These are phyloP conservation scores for Chrysomela aeneicollis DNA, from an alignment of 2,888 invertebrate genomes.

Conservation along the genomic window DNA sequence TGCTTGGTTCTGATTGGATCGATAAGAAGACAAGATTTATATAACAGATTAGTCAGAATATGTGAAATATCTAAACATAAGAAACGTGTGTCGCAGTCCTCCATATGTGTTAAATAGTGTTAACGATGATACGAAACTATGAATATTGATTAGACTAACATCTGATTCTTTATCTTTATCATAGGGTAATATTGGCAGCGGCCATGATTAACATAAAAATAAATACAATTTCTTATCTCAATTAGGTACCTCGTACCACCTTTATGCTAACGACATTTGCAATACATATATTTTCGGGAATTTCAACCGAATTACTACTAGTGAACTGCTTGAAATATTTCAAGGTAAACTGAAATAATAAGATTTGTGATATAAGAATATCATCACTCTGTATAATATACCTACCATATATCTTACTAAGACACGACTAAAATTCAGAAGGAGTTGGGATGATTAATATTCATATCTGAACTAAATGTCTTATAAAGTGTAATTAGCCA, in stretches of 20 bases:
- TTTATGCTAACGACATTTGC: neutral
- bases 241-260: neutral
- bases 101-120: constrained; percentile 44
- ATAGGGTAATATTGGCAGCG: too few relatives aligned
- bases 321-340: too few relatives aligned
- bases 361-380: neutral
- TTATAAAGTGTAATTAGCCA: too few relatives aligned
- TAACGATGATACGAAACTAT: constrained; percentile 29
- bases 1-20: neutral
- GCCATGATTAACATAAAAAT: neutral
- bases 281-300: neutral
- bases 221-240: neutral
- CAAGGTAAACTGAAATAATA: neutral
- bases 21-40: constrained; percentile 11
- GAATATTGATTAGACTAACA: constrained; percentile 25
- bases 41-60: constrained; percentile 28
- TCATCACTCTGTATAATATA: neutral
- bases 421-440: too few relatives aligned
- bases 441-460: too few relatives aligned
- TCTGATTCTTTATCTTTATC: constrained; percentile 4
- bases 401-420: too few relatives aligned
- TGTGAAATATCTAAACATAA: constrained; percentile 41
- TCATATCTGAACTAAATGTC: too few relatives aligned
- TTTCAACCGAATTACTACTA: too few relatives aligned
- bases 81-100: constrained; percentile 46